A percentile compares a stretch with the other conserved stretches of the same genome.
phyloP scores from a whole-genome alignment of 2,797 vertebrate genomes.

The Gastrophryne carolinensis region DNA sequence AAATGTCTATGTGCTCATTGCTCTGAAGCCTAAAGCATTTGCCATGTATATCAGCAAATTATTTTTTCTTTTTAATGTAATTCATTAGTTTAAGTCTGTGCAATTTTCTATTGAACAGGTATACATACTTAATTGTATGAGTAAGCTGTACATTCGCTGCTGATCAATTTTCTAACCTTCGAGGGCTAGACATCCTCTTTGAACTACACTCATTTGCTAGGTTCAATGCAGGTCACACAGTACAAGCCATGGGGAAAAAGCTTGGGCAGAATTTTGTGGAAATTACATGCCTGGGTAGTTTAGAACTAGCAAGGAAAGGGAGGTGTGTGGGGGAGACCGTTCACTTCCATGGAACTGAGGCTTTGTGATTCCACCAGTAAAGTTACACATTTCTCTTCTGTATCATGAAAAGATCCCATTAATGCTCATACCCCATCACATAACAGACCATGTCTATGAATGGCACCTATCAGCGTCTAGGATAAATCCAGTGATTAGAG shows the following conservation, averaged over 20 bases:
- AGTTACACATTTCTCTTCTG: conserved; percentile 71
- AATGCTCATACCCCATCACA: conserved; percentile 76
- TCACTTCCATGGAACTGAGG: conserved; percentile 66
- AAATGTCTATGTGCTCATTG: too few species aligned
- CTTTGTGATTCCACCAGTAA: conserved; percentile 77
- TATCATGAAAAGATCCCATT: conserved; percentile 79
- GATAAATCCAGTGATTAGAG: conserved; percentile 90
- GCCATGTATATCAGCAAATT: too few species aligned
- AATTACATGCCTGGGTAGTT: conserved; percentile 51
- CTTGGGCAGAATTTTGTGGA: neutral
- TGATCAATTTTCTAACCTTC: conserved; percentile 34
- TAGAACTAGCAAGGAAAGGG: conserved; percentile 34
- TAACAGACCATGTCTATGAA: conserved; percentile 80
- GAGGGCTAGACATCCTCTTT: conserved; percentile 54
- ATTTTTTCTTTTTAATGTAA: too few species aligned
- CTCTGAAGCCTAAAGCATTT: too few species aligned
- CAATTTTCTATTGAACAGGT: too few species aligned
- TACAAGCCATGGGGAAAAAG: conserved; percentile 55
- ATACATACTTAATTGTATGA: too few species aligned
- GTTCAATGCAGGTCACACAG: conserved; percentile 63
- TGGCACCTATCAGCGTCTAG: conserved; percentile 87
- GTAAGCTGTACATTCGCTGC: too few species aligned
- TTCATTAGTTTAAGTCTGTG: too few species aligned
- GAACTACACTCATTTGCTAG: conserved; percentile 42
- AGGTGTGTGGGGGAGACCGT: conserved; percentile 52